Conservation (phyloP, 2,888 invertebrate genomes). For the Craniophora ligustri region DNA sequence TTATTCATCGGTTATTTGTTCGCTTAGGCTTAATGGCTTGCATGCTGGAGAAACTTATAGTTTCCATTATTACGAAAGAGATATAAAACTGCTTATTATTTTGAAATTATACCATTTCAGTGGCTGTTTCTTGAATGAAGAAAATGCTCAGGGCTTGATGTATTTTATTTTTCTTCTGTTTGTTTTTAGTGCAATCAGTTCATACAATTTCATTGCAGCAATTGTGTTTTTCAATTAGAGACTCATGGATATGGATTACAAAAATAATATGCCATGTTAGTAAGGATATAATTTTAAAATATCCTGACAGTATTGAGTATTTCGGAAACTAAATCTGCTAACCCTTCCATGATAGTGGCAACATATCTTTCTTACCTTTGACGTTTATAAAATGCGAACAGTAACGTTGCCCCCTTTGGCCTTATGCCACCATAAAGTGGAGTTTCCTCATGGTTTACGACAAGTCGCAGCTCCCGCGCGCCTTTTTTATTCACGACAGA, state of each 20-base stretch:
- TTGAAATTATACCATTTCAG: slow-evolving; percentile 1
- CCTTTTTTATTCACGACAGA: slow-evolving; percentile 69
- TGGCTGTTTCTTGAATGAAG: slow-evolving; percentile 5
- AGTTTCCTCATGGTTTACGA: slow-evolving; percentile 78
- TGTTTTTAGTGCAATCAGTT: neutral
- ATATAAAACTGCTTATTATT: slow-evolving; percentile 10
- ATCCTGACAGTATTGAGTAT: neutral
- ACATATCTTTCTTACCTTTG: slow-evolving; percentile 63
- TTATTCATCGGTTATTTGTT: slow-evolving; percentile 51
- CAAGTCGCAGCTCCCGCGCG: slow-evolving; percentile 64
- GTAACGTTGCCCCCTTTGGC: slow-evolving; percentile 51
- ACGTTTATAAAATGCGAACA: slow-evolving; percentile 78
- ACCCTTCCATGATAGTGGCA: slow-evolving; percentile 41
- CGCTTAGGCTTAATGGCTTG: slow-evolving; percentile 47
- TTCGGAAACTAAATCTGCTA: slow-evolving; percentile 8
- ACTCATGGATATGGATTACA: no score
- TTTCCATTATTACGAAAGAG: slow-evolving; percentile 10
- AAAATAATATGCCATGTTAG: no score
- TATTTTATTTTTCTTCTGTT: neutral
- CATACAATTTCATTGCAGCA: neutral
- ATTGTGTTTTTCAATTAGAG: no score
- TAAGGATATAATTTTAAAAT: neutral
- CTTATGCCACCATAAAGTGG: slow-evolving; percentile 77
- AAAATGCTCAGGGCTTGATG: neutral
- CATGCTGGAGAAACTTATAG: slow-evolving; percentile 32